A percentile compares a stretch with the other conserved stretches of the same genome.
Conservation (phyloP, 2,888 invertebrate genomes). For the Rhopalosiphum nymphaeae region DNA sequence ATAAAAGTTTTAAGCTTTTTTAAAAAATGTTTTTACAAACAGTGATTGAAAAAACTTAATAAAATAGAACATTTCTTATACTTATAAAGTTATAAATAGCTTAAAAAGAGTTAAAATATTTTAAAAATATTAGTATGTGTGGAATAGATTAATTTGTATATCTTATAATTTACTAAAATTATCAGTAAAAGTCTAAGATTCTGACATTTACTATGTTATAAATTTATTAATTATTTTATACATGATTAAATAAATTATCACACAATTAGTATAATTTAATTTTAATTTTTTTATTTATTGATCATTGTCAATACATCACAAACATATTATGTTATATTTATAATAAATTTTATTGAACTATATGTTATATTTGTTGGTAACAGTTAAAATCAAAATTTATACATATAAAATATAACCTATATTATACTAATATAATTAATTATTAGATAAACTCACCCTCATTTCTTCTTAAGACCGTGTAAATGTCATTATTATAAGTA, state of each 20-base stretch:
- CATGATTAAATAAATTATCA: background rate
- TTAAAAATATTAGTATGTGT: too few species aligned
- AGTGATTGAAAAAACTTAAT: too few species aligned
- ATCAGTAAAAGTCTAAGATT: background rate
- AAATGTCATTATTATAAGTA: conserved; percentile 53
- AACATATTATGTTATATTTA: background rate
- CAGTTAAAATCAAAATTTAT: background rate
- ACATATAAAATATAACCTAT: background rate
- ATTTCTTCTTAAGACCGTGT: conserved; percentile 48
- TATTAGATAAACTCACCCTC: conserved; percentile 34
- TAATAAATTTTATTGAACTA: too few species aligned
- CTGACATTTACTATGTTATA: background rate
- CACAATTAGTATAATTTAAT: background rate
- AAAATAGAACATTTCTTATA: too few species aligned
- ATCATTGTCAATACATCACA: too few species aligned
- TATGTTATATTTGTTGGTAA: background rate
- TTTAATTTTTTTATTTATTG: background rate
- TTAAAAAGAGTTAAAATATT: too few species aligned
- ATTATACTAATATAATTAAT: background rate
- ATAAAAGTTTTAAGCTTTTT: too few species aligned
- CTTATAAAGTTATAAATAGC: too few species aligned
- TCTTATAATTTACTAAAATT: background rate
- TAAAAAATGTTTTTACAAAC: too few species aligned
- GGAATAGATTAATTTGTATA: background rate
- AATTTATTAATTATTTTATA: background rate